Conservation (phyloP, 2,113 vertebrate genomes). For the Leuciscus idus region DNA sequence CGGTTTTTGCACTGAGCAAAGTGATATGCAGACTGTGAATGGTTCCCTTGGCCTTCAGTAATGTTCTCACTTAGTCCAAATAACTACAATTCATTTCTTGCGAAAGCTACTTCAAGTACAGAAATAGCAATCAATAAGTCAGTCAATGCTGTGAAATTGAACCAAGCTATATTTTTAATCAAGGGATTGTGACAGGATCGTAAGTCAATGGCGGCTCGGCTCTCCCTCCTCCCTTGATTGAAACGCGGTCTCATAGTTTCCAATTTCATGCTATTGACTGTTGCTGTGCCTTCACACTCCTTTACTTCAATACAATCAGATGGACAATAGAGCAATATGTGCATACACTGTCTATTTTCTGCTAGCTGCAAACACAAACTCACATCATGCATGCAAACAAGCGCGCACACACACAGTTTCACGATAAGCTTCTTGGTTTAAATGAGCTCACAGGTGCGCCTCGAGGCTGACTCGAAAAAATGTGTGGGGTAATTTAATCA, state of each 20-base stretch:
- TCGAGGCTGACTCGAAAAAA: neutral
- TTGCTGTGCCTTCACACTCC: slow-evolving; percentile 13
- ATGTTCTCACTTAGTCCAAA: slow-evolving; percentile 45
- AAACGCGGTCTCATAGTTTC: slow-evolving; percentile 51
- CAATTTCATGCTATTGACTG: slow-evolving; percentile 58
- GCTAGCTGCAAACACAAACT: slow-evolving; percentile 29
- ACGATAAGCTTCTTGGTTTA: slow-evolving; percentile 12
- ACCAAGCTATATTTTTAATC: slow-evolving; percentile 57
- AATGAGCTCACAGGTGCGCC: slow-evolving; percentile 30
- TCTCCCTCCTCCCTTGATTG: slow-evolving; percentile 39
- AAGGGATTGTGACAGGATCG: slow-evolving; percentile 55
- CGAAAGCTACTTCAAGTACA: slow-evolving; percentile 49
- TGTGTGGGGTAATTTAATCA: slow-evolving; percentile 27
- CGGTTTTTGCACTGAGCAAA: neutral
- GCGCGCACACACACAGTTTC: neutral
- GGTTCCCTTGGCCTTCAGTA: slow-evolving; percentile 14
- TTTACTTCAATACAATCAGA: slow-evolving; percentile 40
- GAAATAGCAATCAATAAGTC: slow-evolving; percentile 55
- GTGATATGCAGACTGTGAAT: neutral
- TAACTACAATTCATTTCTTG: slow-evolving; percentile 53
- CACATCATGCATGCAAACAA: slow-evolving; percentile 28
- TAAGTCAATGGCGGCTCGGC: slow-evolving; percentile 46
- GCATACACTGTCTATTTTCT: slow-evolving; percentile 28
- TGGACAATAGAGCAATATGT: slow-evolving; percentile 42
- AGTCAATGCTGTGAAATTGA: slow-evolving; percentile 55